phyloP scores from a whole-genome alignment of 2,113 vertebrate species.

The Okapia johnstoni region DNA sequence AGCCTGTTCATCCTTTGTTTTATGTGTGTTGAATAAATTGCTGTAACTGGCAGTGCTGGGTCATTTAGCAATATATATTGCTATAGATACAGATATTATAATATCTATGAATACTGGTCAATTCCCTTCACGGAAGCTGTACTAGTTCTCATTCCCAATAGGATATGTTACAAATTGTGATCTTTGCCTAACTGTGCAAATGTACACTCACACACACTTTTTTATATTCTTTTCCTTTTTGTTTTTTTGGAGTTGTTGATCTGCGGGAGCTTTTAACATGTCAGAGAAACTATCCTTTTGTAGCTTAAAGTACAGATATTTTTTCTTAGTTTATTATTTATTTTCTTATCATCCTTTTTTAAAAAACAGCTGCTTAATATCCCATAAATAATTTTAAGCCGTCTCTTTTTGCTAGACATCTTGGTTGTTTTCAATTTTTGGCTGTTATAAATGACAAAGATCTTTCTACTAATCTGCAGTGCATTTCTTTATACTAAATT shows the following conservation, averaged over 20 bases:
- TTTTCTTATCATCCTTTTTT: background rate
- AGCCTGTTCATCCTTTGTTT: background rate
- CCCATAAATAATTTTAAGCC: background rate
- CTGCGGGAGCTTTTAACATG: background rate
- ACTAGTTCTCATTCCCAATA: background rate
- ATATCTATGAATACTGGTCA: background rate
- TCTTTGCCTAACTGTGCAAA: background rate
- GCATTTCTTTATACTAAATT: background rate
- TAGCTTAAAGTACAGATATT: background rate
- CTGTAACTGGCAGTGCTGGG: background rate
- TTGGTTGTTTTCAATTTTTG: background rate
- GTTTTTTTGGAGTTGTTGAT: background rate
- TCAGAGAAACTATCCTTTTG: background rate
- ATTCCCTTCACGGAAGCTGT: background rate
- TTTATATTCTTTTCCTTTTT: background rate
- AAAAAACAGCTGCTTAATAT: background rate
- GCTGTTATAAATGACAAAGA: background rate
- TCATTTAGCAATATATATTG: background rate
- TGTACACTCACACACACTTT: background rate
- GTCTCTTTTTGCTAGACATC: background rate
- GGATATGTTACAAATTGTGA: background rate
- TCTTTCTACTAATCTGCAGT: background rate
- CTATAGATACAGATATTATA: background rate
- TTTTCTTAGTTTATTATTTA: slow-evolving; percentile 12
- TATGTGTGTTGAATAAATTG: background rate